These are phyloP conservation scores for Prionace glauca DNA, from an alignment of 2,797 vertebrate species.

Conservation along the genomic window DNA sequence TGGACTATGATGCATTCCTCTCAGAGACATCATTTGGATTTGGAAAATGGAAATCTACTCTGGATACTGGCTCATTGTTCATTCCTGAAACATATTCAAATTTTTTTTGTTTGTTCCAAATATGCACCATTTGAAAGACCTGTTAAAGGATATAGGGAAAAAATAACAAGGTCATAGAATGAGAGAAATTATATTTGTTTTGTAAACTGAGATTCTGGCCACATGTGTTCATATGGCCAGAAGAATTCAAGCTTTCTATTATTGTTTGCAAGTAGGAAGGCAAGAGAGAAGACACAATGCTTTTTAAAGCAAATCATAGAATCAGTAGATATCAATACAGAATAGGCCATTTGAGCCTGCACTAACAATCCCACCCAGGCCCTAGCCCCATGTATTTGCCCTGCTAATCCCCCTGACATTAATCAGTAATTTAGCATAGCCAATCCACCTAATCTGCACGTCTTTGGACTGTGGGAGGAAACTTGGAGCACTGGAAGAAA, in stretches of 20 bases:
- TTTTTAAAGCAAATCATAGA: neutral
- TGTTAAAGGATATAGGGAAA: neutral
- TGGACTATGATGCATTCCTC: neutral
- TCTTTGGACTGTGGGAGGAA: too few relatives aligned
- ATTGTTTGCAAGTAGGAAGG: neutral
- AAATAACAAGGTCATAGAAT: neutral
- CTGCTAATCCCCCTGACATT: too few relatives aligned
- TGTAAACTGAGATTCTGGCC: neutral
- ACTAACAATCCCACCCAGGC: too few relatives aligned
- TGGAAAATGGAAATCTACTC: neutral
- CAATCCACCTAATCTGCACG: too few relatives aligned
- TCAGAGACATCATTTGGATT: neutral
- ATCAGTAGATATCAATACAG: too few relatives aligned
- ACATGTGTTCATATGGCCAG: neutral
- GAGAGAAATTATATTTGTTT: neutral
- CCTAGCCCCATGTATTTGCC: too few relatives aligned
- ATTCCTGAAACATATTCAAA: neutral
- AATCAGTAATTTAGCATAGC: too few relatives aligned
- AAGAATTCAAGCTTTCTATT: neutral
- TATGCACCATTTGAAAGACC: slow-evolving; percentile 9
- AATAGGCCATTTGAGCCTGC: too few relatives aligned
- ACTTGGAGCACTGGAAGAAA: too few relatives aligned
- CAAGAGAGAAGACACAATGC: neutral
- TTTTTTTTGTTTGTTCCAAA: neutral
- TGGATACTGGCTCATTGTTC: neutral